These are phyloP conservation scores for Nymphalis urticae DNA, from an alignment of 2,888 invertebrate species.

Conservation along the genomic window DNA sequence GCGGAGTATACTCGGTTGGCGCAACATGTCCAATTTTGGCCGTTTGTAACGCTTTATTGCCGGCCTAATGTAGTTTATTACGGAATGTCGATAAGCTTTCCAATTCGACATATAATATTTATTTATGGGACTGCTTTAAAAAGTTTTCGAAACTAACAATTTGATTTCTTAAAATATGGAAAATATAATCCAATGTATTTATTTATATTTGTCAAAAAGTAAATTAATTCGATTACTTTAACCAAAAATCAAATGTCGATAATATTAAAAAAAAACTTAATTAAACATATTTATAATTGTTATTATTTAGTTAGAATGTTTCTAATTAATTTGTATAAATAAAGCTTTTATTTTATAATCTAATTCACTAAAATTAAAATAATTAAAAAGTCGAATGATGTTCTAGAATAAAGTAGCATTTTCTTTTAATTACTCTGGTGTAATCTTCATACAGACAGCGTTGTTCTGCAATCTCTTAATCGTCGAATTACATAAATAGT, in stretches of 20 bases:
- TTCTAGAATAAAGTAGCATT: background rate
- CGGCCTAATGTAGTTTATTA: constrained; percentile 32
- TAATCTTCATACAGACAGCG: background rate
- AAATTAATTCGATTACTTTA: no score
- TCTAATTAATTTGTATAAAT: no score
- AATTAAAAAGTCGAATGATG: background rate
- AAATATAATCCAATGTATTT: no score
- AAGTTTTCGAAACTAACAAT: no score
- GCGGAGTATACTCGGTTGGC: constrained; percentile 33
- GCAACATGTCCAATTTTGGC: constrained; percentile 38
- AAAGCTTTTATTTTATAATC: no score
- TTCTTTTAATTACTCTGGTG: background rate
- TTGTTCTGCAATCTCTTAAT: constrained; percentile 2
- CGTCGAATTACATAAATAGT: constrained; percentile 17
- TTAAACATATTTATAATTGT: no score
- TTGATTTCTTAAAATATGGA: no score
- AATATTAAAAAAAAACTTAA: no score
- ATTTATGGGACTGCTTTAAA: background rate
- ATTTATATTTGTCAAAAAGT: no score
- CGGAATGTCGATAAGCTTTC: constrained; percentile 25
- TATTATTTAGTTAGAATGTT: no score
- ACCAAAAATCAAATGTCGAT: no score
- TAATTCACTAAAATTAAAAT: background rate
- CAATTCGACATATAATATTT: constrained; percentile 6
- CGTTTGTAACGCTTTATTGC: constrained; percentile 38